Conservation (phyloP, 2,797 vertebrate genomes). For the Mionectes olivaceus region DNA sequence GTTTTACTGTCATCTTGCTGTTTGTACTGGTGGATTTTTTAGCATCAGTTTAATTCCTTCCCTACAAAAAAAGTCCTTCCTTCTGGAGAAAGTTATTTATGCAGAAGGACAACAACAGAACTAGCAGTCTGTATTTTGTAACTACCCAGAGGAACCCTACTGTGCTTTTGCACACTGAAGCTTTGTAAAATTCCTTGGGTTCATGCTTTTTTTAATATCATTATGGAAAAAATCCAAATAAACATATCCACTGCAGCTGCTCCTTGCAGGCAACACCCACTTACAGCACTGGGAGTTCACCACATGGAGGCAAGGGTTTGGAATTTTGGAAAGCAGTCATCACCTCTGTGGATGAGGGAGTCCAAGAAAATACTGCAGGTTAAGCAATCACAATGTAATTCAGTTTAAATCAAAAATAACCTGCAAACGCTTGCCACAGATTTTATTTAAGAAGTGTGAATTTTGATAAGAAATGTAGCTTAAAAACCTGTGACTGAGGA, state of each 20-base stretch:
- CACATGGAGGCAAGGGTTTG: background rate
- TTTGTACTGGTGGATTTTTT: background rate
- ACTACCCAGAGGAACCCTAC: background rate
- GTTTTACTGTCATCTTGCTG: background rate
- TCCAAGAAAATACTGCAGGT: background rate
- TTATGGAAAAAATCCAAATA: background rate
- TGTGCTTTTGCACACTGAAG: background rate
- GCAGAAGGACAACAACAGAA: background rate
- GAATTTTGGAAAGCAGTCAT: background rate
- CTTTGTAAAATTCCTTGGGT: background rate
- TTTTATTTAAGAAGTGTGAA: conserved; percentile 25
- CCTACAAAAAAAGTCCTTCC: background rate
- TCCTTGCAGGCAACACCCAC: conserved; percentile 5
- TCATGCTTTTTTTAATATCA: background rate
- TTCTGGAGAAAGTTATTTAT: background rate
- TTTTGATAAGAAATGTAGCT: conserved; percentile 11
- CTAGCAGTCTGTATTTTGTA: background rate
- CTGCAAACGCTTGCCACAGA: conserved; percentile 11
- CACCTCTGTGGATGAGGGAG: background rate
- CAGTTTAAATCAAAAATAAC: background rate
- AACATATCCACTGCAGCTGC: background rate
- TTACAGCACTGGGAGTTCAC: background rate
- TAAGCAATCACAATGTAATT: background rate
- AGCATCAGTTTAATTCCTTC: background rate
- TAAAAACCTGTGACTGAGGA: background rate